Conservation (phyloP, 2,113 vertebrate species). For the Vombatus ursinus region DNA sequence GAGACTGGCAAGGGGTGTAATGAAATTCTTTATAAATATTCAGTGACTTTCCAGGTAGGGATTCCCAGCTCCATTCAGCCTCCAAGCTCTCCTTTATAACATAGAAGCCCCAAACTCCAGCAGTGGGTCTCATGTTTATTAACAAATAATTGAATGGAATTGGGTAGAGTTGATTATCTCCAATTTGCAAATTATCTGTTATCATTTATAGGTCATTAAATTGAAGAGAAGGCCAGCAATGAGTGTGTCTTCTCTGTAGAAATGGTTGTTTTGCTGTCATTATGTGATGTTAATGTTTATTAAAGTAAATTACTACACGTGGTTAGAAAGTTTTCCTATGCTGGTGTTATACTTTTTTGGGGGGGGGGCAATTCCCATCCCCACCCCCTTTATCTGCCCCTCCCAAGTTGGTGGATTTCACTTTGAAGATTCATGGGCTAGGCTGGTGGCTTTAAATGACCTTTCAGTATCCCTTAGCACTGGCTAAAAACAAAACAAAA, state of each 20-base stretch:
- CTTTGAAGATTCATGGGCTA: background rate
- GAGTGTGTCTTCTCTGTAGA: constrained; percentile 38
- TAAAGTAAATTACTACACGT: constrained; percentile 37
- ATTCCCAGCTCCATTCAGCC: background rate
- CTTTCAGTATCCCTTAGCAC: background rate
- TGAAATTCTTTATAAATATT: constrained; percentile 70
- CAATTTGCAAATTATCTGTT: constrained; percentile 68
- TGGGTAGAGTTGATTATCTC: constrained; percentile 62
- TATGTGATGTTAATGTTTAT: constrained; percentile 38
- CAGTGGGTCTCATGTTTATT: constrained; percentile 68
- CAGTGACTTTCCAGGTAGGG: constrained; percentile 60
- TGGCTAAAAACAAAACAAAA: background rate
- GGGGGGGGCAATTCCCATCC: background rate
- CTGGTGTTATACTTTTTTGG: background rate
- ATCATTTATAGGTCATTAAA: constrained; percentile 72
- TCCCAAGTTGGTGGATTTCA: background rate
- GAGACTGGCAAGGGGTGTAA: constrained; percentile 54
- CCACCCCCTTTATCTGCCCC: background rate
- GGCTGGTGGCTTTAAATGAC: background rate
- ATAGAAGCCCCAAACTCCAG: constrained; percentile 63
- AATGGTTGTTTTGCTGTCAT: constrained; percentile 13
- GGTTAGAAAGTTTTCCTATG: constrained; percentile 37
- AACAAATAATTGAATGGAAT: constrained; percentile 76
- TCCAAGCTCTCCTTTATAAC: constrained; percentile 58
- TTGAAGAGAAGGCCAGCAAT: constrained; percentile 57